Percentiles rank a stretch among this genome's conserved stretches.
Conservation (phyloP, 2,113 vertebrate species). For the Neopipo cinnamomea region DNA sequence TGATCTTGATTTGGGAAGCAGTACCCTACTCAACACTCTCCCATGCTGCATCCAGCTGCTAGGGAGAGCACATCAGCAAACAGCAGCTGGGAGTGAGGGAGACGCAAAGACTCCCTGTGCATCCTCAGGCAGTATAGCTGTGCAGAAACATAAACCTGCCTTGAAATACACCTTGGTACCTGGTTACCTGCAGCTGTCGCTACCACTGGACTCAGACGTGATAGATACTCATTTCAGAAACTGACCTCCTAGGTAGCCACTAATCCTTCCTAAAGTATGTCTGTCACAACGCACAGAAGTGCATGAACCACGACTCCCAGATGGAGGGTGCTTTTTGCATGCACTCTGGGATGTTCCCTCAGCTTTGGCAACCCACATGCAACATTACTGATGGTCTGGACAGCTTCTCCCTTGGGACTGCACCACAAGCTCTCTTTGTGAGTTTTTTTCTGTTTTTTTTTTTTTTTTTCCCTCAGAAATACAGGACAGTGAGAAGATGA, state of each 20-base stretch:
- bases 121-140: background rate
- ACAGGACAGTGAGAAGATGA: background rate
- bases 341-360: background rate
- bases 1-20: background rate
- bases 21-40: background rate
- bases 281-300: too few relatives aligned
- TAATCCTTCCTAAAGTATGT: background rate
- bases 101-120: background rate
- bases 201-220: background rate
- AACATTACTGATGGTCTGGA: background rate
- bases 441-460: background rate
- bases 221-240: background rate
- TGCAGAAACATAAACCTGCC: background rate
- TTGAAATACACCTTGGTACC: background rate
- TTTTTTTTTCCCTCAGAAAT: background rate
- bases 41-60: background rate
- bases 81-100: background rate
- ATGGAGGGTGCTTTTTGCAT: background rate
- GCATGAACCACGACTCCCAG: rapidly evolving
- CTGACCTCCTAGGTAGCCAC: background rate
- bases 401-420: background rate
- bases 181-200: background rate
- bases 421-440: background rate
- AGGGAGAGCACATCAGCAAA: rapidly evolving
- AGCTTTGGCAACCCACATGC: background rate